Evolutionary conservation across 30 jellyfish, hydroid and myxozoan genomes (phyloP), one percentile per base, ranked within the genome.

Genomic region (Nemopilema nomurai): DNA sequence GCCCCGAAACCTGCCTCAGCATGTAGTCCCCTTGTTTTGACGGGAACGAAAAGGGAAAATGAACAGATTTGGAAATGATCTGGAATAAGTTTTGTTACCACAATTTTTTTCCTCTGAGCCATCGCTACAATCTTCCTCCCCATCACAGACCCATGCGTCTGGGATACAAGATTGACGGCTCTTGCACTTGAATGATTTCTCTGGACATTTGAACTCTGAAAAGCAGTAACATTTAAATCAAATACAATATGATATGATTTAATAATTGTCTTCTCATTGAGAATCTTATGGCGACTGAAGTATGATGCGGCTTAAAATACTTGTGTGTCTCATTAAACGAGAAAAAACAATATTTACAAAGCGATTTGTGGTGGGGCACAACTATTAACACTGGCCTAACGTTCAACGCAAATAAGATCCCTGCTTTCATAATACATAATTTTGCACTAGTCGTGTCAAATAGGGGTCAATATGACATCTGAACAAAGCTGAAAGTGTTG

Each of bases 41-140:
- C 57, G 57, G 6, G 57, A 3, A 23, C 1, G 1, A 23, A 28
- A 9, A 18, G 19, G 28, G 16, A 71, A 25, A 1, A n/a, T 41
- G 57, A 3, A 23, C 1, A 1, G 19, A 28, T 26, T 16, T 25
- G 28, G 16, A 71, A 25, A 1, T 9, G 64, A 71, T 71, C 63
- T n/a, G n/a, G n/a, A 52, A 51, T 41, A 49, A 31, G 16, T 4
- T 19, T 27, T 0, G n/a, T 84, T 74, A 84, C 93, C 93, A 65
- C 93, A 84, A n/a, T 62, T 66, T 16, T 28, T 31, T 63, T 84
- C 93, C 67, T 84, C 93, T 3, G 93, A 70, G 0, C 79, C 33
- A 65, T 89, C 97, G 8, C 24, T 49, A 70, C 97, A 89, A 52
- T 89, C 97, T 1, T 3, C 28, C 1, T 81, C 93, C 4, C 93